Evolutionary conservation across 2,888 invertebrate genomes (phyloP).

Genomic region (Dolichomitus sp.): DNA sequence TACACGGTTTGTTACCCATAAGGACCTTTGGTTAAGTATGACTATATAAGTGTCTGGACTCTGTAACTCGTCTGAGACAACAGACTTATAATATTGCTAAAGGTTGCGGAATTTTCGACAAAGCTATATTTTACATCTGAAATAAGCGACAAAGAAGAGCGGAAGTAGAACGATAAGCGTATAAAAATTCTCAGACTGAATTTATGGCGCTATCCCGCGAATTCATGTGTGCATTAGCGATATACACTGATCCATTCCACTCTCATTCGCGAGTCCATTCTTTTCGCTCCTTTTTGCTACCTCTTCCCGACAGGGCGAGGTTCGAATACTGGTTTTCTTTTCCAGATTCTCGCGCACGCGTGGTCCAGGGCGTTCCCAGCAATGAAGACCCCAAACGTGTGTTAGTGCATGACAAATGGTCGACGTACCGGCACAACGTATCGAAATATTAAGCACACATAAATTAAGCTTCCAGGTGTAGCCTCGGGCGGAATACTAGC

Average conservation of each 20-base stretch:
- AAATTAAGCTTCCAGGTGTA: conserved; percentile 52
- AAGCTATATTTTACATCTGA: background rate
- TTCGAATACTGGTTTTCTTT: conserved; percentile 1
- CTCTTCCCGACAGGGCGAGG: background rate
- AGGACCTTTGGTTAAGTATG: background rate
- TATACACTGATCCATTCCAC: background rate
- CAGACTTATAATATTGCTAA: background rate
- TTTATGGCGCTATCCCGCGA: conserved; percentile 42
- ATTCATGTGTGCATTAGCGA: conserved; percentile 40
- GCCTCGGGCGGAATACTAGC: conserved; percentile 33
- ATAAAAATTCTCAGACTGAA: conserved; percentile 6
- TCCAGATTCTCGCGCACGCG: conserved; percentile 10
- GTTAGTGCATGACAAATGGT: conserved; percentile 53
- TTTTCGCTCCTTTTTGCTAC: background rate
- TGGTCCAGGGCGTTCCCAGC: conserved; percentile 24
- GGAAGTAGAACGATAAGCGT: background rate
- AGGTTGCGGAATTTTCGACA: background rate
- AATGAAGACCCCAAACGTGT: background rate
- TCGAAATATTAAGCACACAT: conserved; percentile 64
- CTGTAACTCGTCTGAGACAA: background rate
- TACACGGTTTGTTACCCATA: background rate
- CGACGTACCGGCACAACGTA: conserved; percentile 44
- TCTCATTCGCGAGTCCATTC: background rate
- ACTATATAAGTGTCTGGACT: background rate
- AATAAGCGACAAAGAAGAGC: background rate